Evolutionary conservation across 1,140 invertebrate genomes (phyloP).

Genomic region (Panagrolaimus sp.): DNA sequence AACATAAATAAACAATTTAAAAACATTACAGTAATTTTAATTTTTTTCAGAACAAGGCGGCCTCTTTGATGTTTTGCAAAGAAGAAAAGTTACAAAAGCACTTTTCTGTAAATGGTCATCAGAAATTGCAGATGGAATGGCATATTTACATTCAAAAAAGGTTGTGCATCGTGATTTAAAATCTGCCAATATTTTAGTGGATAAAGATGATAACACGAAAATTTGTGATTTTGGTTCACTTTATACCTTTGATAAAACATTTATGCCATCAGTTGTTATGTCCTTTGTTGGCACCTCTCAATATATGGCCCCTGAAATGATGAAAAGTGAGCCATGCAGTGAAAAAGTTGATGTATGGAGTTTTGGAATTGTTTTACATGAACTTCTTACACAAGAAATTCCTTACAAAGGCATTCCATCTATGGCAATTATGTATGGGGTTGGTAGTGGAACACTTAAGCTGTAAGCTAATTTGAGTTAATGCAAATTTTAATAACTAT

Average conservation of each 20-base stretch:
- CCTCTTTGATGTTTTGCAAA: conserved; percentile 70
- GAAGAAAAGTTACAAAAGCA: conserved; percentile 74
- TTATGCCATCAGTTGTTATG: conserved; percentile 91
- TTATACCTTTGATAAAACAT: conserved; percentile 74
- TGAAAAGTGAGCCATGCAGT: conserved; percentile 74
- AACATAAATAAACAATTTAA: no score
- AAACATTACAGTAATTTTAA: background rate
- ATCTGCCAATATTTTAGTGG: conserved; percentile 75
- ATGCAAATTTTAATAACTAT: conserved; percentile 64
- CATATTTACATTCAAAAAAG: conserved; percentile 87
- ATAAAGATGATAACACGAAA: conserved; percentile 80
- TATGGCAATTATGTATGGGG: conserved; percentile 95
- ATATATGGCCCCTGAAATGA: conserved; percentile 97
- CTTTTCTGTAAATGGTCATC: conserved; percentile 83
- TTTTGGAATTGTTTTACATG: conserved; percentile 61
- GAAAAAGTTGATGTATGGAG: conserved; percentile 93
- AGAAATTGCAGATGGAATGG: conserved; percentile 91
- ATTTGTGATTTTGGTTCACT: conserved; percentile 95
- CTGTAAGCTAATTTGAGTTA: conserved; percentile 80
- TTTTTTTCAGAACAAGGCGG: conserved; percentile 28
- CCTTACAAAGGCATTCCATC: conserved; percentile 94
- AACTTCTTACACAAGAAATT: conserved; percentile 70
- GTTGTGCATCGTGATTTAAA: conserved; percentile 90
- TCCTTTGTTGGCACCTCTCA: conserved; percentile 85
- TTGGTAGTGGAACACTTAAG: conserved; percentile 81